Evolutionary conservation across 2,797 vertebrate species (phyloP), one percentile per base, ranked within the genome.

Genomic region (Anisognathus igniventris): DNA sequence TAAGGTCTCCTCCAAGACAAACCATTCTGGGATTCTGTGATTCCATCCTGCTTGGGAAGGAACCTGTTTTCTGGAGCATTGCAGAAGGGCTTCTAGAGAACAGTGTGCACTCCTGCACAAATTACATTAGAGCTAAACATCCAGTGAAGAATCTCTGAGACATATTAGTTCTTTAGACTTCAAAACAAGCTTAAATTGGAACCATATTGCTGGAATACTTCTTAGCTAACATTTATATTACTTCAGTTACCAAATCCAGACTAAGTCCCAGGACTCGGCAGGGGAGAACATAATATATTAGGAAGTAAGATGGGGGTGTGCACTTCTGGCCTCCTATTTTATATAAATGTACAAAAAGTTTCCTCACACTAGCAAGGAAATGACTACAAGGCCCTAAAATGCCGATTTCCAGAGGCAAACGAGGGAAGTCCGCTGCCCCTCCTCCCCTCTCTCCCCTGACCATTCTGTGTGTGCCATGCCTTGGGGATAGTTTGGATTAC

Each of bases 231-330:
- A 97, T 98, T 98, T 98, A 97, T 98, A 97, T 97, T 98, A 97
- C 97, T 98, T 98, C 96, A 97, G 97, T 98, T 98, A 98, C 98
- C 97, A 97, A 98, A 97, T 97, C 97, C 97, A 98, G 98, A 97
- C 97, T 94, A 91, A 97, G 97, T 98, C 97, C 97, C 96, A 83
- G 88, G 93, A 92, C 97, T 98, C 97, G 86, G 98, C 97, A 97
- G 97, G 97, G 97, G 97, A 98, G 96, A 96, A 97, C 97, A 96
- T 97, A 98, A 98, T 98, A 97, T 97, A 98, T 98, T 96, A 98
- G 97, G 97, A 97, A 98, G 97, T 96, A 96, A 97, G 96, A 96
- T 92, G 97, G 95, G 95, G 90, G 96, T 92, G 96, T 96, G 96
- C 97, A 97, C 93, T 96, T 91, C 96, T 95, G 96, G 96, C 91